Conservation (phyloP, 2,888 invertebrate genomes). For the Muscina levida region DNA sequence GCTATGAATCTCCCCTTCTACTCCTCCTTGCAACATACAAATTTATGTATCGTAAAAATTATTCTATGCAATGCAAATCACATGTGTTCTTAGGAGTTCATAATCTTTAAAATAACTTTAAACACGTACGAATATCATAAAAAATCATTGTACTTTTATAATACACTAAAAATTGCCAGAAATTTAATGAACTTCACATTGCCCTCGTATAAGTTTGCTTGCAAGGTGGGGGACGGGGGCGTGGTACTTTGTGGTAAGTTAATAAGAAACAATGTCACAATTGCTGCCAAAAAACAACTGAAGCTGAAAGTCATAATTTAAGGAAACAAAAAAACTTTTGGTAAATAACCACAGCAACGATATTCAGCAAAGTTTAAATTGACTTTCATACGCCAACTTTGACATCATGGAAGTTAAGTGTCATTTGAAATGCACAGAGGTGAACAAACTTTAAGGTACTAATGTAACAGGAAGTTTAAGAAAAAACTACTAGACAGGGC, state of each 20-base stretch:
- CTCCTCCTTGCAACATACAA: too few species aligned
- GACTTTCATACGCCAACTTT: not conserved
- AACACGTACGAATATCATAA: constrained; percentile 51
- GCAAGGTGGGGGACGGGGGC: too few species aligned
- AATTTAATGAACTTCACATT: constrained; percentile 26
- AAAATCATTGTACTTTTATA: constrained; percentile 22
- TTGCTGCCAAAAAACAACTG: not conserved
- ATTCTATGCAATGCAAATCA: not conserved
- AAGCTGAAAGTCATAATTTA: too few species aligned
- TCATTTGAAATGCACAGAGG: not conserved
- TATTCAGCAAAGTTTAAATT: not conserved
- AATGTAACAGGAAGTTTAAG: too few species aligned
- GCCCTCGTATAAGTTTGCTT: too few species aligned
- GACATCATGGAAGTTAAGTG: not conserved
- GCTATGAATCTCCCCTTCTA: too few species aligned
- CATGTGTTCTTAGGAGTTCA: not conserved
- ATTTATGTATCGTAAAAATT: too few species aligned
- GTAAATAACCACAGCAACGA: too few species aligned
- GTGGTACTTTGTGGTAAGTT: too few species aligned
- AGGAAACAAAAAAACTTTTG: too few species aligned
- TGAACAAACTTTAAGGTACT: not conserved
- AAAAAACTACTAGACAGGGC: too few species aligned
- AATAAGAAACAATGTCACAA: not conserved
- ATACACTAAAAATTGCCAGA: not conserved
- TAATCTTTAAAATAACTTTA: constrained; percentile 29